Conservation (phyloP, 2,888 invertebrate genomes). For the Cryptocephalus primarius region DNA sequence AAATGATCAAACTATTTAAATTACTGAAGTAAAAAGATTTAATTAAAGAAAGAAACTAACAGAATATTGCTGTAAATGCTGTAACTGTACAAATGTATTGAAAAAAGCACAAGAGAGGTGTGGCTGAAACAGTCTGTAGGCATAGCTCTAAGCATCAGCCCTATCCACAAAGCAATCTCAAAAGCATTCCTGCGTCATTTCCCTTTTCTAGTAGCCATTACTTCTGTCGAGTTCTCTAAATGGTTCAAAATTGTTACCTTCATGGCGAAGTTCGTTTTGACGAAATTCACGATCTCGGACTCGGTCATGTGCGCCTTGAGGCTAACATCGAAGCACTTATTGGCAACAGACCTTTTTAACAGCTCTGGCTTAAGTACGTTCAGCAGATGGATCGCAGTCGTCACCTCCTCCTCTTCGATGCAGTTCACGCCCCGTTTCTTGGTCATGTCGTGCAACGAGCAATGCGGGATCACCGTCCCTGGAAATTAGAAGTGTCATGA, state of each 20-base stretch:
- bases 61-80: too few species aligned
- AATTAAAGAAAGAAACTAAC: too few species aligned
- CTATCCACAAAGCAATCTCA: too few species aligned
- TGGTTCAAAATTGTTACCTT: slow-evolving; percentile 31
- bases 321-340: slow-evolving; percentile 43
- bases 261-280: slow-evolving; percentile 35
- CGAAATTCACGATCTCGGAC: slow-evolving; percentile 48
- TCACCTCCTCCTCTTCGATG: slow-evolving; percentile 49
- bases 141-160: too few species aligned
- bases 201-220: too few species aligned
- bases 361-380: slow-evolving; percentile 56
- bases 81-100: too few species aligned
- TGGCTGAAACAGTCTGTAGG: too few species aligned
- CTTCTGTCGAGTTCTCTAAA: too few species aligned
- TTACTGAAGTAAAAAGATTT: too few species aligned
- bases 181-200: too few species aligned
- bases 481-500: neutral
- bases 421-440: slow-evolving; percentile 53
- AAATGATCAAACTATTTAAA: slow-evolving; percentile 11
- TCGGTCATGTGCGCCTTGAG: slow-evolving; percentile 50
- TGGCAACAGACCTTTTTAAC: slow-evolving; percentile 45
- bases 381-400: slow-evolving; percentile 51
- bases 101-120: too few species aligned
- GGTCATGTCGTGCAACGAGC: slow-evolving; percentile 42
- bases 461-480: slow-evolving; percentile 42